Evolutionary conservation across 2,888 invertebrate genomes (phyloP).

Genomic region (Mythimna albipuncta): DNA sequence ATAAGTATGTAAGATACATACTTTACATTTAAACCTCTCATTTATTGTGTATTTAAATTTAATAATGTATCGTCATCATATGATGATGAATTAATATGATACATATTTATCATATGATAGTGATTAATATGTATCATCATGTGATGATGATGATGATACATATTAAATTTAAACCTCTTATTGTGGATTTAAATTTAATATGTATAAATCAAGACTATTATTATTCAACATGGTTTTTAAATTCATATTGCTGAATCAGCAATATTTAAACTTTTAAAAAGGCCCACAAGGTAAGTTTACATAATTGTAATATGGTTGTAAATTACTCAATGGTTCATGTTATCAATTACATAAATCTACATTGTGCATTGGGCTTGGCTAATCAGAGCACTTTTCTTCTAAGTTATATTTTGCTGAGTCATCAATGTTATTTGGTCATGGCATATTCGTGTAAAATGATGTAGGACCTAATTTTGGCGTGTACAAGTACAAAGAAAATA

Average conservation of each 20-base stretch:
- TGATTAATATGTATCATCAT: too few species aligned
- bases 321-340: not conserved
- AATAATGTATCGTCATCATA: not conserved
- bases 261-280: not conserved
- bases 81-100: too few species aligned
- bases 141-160: too few species aligned
- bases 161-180: too few species aligned
- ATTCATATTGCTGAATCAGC: not conserved
- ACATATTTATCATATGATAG: too few species aligned
- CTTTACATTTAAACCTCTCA: slow-evolving; percentile 1
- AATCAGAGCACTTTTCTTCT: not conserved
- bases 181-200: too few species aligned
- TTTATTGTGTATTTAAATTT: not conserved
- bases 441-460: slow-evolving; percentile 16
- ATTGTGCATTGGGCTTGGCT: not conserved
- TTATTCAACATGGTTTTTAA: not conserved
- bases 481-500: too few species aligned
- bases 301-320: not conserved
- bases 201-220: slow-evolving; percentile 6
- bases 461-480: slow-evolving; percentile 9
- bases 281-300: not conserved
- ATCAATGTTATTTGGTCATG: not conserved
- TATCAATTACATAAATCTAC: slow-evolving; percentile 1
- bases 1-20: slow-evolving; percentile 6
- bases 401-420: not conserved